These are phyloP conservation scores for Drosophila kokeensis DNA, from an alignment of 2,888 invertebrate species.

Conservation along the genomic window DNA sequence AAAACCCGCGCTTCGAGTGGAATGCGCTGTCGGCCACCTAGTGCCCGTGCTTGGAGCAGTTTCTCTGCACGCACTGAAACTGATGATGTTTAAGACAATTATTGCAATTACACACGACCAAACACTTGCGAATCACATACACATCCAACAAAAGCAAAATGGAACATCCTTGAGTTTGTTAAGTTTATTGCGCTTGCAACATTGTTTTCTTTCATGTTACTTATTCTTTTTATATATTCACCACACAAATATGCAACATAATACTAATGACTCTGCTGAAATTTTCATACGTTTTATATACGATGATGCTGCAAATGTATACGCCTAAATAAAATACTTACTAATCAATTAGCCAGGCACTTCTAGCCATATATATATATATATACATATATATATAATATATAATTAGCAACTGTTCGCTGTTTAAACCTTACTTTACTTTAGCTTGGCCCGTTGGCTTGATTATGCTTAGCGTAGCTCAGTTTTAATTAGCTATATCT, in stretches of 20 bases:
- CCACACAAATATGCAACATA: conserved; percentile 6
- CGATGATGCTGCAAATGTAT: conserved; percentile 14
- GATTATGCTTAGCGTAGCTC: conserved; percentile 46
- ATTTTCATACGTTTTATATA: conserved; percentile 45
- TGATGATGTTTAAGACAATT: conserved; percentile 23
- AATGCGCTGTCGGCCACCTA: conserved; percentile 85
- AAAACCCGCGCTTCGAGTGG: conserved; percentile 94
- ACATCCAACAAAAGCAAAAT: conserved; percentile 13
- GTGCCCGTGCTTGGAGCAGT: conserved; percentile 84
- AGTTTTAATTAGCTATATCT: conserved; percentile 34
- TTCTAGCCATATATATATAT: conserved; percentile 9
- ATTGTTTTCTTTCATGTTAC: conserved; percentile 20
- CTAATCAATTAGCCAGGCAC: conserved; percentile 13
- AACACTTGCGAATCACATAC: conserved; percentile 28
- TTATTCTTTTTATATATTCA: conserved; percentile 6
- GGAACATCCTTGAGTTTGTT: conserved; percentile 45
- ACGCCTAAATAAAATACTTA: conserved; percentile 26
- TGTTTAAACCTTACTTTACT: conserved; percentile 44
- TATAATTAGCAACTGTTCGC: conserved; percentile 29
- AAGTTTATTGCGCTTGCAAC: conserved; percentile 37
- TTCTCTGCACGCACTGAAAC: conserved; percentile 73
- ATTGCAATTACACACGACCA: conserved; percentile 22
- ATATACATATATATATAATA: neutral
- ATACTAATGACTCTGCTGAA: conserved; percentile 37
- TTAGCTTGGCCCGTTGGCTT: conserved; percentile 65